A percentile compares a stretch with the other conserved stretches of the same genome.
Conservation (phyloP, 2,113 vertebrate species). For the Xiphophorus couchianus region DNA sequence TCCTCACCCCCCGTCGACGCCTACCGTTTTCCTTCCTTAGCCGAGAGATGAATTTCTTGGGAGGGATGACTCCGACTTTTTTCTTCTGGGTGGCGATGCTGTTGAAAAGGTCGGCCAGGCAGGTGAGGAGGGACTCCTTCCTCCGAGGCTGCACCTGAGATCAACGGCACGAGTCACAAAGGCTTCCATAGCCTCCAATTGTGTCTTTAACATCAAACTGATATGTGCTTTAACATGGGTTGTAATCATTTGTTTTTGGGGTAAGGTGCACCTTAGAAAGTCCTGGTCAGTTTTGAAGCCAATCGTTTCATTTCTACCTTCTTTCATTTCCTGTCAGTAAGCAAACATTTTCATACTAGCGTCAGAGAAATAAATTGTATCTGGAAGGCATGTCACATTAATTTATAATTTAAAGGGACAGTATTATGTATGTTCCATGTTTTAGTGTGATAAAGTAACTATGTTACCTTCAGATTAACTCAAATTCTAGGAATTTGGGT, state of each 20-base stretch:
- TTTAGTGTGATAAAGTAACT: too few relatives aligned
- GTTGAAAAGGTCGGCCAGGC: constrained; percentile 92
- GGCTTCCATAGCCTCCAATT: neutral
- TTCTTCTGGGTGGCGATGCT: constrained; percentile 95
- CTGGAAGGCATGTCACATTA: neutral
- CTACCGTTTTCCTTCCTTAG: constrained; percentile 92
- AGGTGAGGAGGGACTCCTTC: constrained; percentile 91
- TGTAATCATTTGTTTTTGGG: neutral
- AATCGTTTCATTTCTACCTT: too few relatives aligned
- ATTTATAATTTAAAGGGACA: neutral
- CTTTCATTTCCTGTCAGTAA: too few relatives aligned
- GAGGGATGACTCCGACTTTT: constrained; percentile 94
- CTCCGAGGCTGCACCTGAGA: constrained; percentile 85
- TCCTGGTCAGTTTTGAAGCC: too few relatives aligned
- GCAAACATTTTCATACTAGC: too few relatives aligned
- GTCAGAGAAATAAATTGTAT: too few relatives aligned
- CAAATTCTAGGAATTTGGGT: too few relatives aligned
- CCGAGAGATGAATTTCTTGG: constrained; percentile 92
- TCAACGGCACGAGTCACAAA: neutral
- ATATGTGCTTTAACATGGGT: neutral
- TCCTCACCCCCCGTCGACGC: neutral
- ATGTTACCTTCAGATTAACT: too few relatives aligned
- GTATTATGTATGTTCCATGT: too few relatives aligned
- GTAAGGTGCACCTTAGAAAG: neutral
- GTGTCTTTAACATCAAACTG: neutral